phyloP scores from a whole-genome alignment of 2,113 vertebrate species.

The Nyctereutes procyonoides region DNA sequence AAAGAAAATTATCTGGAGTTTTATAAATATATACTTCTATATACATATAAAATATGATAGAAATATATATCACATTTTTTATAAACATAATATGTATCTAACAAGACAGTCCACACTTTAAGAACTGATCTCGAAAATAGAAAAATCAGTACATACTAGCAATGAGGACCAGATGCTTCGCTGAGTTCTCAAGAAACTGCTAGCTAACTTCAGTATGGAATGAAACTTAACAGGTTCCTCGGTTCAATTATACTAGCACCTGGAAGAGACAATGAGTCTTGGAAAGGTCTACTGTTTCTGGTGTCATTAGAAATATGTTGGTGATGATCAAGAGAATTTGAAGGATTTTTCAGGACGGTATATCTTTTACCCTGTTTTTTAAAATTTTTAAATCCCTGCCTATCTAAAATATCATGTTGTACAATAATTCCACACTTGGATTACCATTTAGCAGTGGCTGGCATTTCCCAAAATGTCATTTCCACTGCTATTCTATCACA shows the following conservation, averaged over 20 bases:
- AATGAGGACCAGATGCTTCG: not conserved
- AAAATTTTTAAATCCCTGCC: not conserved
- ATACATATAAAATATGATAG: not conserved
- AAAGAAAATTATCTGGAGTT: not conserved
- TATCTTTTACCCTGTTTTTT: not conserved
- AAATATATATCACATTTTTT: not conserved
- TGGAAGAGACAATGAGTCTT: not conserved
- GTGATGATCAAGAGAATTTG: not conserved
- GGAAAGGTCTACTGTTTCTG: slow-evolving; percentile 29
- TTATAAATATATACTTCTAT: not conserved
- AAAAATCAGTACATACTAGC: not conserved
- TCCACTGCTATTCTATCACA: not conserved
- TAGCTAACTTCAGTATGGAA: not conserved
- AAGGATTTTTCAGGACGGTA: not conserved
- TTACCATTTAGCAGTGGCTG: not conserved
- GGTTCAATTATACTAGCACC: not conserved
- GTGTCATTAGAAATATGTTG: not conserved
- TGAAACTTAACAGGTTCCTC: not conserved
- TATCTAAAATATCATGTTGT: not conserved
- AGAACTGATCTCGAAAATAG: slow-evolving; percentile 22
- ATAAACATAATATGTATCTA: not conserved
- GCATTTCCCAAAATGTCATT: slow-evolving; percentile 26
- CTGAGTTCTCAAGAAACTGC: slow-evolving; percentile 31
- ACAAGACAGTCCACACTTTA: not conserved
- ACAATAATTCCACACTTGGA: not conserved